Conservation (phyloP, 2,888 invertebrate genomes). For the Nemurella pictetii region DNA sequence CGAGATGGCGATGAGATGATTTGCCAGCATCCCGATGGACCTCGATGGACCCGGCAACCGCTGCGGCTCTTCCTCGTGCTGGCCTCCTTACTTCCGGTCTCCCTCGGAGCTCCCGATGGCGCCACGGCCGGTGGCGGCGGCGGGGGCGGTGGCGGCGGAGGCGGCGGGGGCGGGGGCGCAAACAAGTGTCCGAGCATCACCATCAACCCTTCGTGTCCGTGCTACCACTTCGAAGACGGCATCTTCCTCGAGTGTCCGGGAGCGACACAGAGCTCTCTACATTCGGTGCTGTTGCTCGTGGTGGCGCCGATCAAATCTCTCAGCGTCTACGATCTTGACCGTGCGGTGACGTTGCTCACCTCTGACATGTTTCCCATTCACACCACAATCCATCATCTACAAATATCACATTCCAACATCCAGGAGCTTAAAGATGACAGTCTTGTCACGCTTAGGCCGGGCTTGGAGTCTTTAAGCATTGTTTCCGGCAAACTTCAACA, state of each 20-base stretch:
- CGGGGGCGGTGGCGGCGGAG: conserved; percentile 47
- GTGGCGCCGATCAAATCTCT: conserved; percentile 71
- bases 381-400: conserved; percentile 68
- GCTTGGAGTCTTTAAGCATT: conserved; percentile 77
- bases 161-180: conserved; percentile 46
- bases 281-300: conserved; percentile 63
- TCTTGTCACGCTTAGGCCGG: conserved; percentile 69
- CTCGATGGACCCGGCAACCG: background rate
- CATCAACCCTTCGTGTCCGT: conserved; percentile 82
- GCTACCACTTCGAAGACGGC: conserved; percentile 91
- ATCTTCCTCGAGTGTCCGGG: conserved; percentile 88
- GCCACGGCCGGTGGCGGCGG: background rate
- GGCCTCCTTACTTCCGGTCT: conserved; percentile 16
- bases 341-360: conserved; percentile 73
- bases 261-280: conserved; percentile 74
- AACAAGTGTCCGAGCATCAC: conserved; percentile 72
- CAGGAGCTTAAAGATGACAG: conserved; percentile 71
- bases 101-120: background rate
- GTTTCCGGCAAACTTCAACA: conserved; percentile 73
- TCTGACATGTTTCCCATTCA: conserved; percentile 73
- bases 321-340: conserved; percentile 86
- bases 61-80: conserved; percentile 17
- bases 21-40: background rate
- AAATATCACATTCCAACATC: conserved; percentile 74
- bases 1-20: conserved; percentile 19